Conservation (phyloP, 2,797 vertebrate genomes). For the Netta rufina region DNA sequence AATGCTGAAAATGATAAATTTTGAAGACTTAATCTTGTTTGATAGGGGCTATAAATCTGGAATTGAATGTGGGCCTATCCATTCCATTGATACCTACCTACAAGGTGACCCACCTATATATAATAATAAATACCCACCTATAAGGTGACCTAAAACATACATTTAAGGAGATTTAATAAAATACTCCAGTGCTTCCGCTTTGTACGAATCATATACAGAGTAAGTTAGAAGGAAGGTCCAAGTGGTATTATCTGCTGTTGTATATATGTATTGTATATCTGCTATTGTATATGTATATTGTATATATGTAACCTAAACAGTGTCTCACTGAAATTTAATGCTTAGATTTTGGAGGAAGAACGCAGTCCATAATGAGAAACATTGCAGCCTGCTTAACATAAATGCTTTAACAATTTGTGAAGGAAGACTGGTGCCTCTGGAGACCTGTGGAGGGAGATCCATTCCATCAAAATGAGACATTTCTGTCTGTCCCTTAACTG, state of each 20-base stretch:
- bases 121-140: no score
- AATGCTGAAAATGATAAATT: not conserved
- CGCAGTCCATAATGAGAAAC: not conserved
- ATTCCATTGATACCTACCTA: not conserved
- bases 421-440: not conserved
- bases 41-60: not conserved
- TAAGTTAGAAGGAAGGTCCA: not conserved
- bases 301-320: not conserved
- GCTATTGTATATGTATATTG: no score
- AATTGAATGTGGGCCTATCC: not conserved
- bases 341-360: not conserved
- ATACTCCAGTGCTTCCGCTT: not conserved
- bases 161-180: not conserved
- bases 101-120: no score
- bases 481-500: not conserved
- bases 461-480: not conserved
- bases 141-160: not conserved
- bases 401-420: not conserved
- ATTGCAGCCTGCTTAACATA: accelerated
- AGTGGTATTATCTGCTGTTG: not conserved
- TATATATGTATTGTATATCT: no score
- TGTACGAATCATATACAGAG: not conserved
- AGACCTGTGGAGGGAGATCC: slow-evolving; percentile 19
- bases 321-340: not conserved
- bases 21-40: not conserved